Conservation (phyloP, 2,113 vertebrate genomes). For the Zosterops borbonicus region DNA sequence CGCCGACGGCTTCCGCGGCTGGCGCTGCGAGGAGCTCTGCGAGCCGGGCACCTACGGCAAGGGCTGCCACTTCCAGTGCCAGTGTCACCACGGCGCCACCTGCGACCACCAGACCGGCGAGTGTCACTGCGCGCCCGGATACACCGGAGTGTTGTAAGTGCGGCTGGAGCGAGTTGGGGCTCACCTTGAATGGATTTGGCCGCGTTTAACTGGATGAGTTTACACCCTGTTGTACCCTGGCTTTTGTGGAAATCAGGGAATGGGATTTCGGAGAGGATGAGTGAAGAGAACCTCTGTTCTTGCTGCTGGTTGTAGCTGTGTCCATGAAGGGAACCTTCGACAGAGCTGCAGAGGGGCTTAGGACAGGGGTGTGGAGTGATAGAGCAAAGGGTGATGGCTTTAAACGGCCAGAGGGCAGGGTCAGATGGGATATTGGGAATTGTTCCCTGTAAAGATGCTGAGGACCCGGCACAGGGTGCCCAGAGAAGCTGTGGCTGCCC, state of each 20-base stretch:
- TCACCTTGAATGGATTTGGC: not conserved
- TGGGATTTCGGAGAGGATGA: not conserved
- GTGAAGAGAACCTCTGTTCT: not conserved
- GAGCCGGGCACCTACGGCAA: slow-evolving; percentile 90
- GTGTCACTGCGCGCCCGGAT: slow-evolving; percentile 92
- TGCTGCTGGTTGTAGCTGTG: not conserved
- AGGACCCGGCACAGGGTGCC: not conserved
- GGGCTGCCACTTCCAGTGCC: slow-evolving; percentile 89
- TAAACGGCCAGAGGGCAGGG: not conserved
- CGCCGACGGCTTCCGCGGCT: slow-evolving; percentile 91
- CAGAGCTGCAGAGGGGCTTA: not conserved
- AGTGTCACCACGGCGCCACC: slow-evolving; percentile 92
- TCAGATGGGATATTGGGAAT: not conserved
- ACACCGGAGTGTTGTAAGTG: slow-evolving; percentile 89
- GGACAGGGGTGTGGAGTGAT: not conserved
- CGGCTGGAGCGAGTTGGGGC: fast-evolving
- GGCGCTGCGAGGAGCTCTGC: slow-evolving; percentile 95
- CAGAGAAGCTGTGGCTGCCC: not conserved
- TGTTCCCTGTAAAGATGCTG: fast-evolving
- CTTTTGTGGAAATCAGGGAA: not conserved
- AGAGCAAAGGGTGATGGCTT: not conserved
- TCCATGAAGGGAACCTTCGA: not conserved
- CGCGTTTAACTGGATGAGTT: not conserved
- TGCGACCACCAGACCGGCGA: slow-evolving; percentile 94
- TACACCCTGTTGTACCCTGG: fast-evolving